phyloP scores from a whole-genome alignment of 2,113 vertebrate species.

The Craseonycteris thonglongyai region DNA sequence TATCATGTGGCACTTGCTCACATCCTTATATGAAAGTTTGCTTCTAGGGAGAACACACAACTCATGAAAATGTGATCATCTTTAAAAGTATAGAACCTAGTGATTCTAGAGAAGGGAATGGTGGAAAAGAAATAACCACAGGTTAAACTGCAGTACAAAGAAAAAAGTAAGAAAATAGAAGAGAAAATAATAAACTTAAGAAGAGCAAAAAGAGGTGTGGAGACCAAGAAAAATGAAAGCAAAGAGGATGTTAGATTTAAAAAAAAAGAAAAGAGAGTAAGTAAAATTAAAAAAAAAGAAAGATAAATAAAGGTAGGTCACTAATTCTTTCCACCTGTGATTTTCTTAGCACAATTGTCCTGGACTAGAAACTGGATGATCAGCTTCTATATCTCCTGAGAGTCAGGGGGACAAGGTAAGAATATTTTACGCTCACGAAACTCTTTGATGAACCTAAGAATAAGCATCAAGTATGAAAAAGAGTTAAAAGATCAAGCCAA shows the following conservation, averaged over 20 bases:
- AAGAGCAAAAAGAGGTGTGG: background rate
- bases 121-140: background rate
- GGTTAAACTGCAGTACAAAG: background rate
- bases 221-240: background rate
- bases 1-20: background rate
- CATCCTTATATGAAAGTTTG: background rate
- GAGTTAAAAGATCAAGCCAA: background rate
- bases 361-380: background rate
- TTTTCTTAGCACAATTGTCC: background rate
- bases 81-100: background rate
- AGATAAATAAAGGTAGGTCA: background rate
- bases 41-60: background rate
- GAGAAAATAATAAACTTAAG: background rate
- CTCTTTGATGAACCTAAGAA: background rate
- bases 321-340: background rate
- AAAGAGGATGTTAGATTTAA: background rate
- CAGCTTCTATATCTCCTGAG: no score
- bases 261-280: background rate
- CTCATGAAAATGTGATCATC: background rate
- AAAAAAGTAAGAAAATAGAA: background rate
- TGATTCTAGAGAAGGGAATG: background rate
- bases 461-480: background rate
- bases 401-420: background rate
- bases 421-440: background rate
- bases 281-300: background rate